These are phyloP conservation scores for Heliconius cydno DNA, from an alignment of 2,888 invertebrate genomes.

Conservation along the genomic window DNA sequence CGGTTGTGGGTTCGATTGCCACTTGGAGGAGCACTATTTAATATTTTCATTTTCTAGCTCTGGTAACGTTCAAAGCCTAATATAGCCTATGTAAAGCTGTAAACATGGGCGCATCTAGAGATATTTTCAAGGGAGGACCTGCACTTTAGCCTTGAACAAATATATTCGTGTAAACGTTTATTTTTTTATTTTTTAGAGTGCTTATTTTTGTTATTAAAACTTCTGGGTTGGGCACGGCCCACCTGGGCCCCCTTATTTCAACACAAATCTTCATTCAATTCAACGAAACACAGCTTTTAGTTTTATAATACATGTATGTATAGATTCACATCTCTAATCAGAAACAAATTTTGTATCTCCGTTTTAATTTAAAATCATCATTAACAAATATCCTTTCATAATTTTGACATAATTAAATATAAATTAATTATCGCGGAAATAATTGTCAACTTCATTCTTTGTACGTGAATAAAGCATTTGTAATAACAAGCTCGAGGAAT, in stretches of 20 bases:
- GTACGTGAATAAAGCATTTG: constrained; percentile 24
- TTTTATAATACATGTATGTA: neutral
- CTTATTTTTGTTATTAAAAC: too few species aligned
- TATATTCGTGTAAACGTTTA: too few species aligned
- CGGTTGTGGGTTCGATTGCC: neutral
- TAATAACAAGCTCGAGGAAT: constrained; percentile 16
- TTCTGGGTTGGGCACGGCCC: too few species aligned
- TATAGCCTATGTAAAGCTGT: too few species aligned
- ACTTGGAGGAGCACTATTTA: neutral
- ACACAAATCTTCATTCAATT: too few species aligned
- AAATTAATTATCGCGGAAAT: constrained; percentile 2
- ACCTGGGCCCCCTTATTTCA: too few species aligned
- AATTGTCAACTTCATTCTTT: constrained; percentile 25
- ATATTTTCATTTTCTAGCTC: neutral
- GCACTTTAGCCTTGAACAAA: too few species aligned
- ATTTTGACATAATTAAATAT: constrained; percentile 1
- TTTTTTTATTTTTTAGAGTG: too few species aligned
- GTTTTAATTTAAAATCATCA: neutral
- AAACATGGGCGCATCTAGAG: too few species aligned
- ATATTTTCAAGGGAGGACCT: too few species aligned
- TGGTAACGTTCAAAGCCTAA: neutral
- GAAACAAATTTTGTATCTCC: neutral
- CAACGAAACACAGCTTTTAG: neutral
- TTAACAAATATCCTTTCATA: neutral
- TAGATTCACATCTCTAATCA: too few species aligned